Evolutionary conservation across 2,888 invertebrate genomes (phyloP).

Genomic region (Clusia tigrina): DNA sequence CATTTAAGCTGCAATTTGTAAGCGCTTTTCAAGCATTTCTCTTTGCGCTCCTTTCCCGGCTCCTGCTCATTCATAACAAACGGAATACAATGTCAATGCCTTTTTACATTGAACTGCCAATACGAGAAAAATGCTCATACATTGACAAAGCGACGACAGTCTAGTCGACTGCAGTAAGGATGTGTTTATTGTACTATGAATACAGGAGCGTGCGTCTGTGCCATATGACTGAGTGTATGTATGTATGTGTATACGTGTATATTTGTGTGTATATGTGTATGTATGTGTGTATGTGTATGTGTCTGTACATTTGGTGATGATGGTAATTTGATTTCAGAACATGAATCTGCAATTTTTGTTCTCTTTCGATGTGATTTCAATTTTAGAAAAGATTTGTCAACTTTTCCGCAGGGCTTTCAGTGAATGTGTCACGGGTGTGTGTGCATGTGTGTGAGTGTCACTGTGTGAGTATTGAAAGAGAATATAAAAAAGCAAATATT

Average conservation of each 20-base stretch:
- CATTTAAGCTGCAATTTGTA: not conserved
- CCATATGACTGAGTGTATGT: not conserved
- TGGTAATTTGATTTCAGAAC: constrained; percentile 35
- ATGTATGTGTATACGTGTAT: not conserved
- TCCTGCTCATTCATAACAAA: not conserved
- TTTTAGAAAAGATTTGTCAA: not conserved
- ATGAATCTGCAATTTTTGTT: constrained; percentile 24
- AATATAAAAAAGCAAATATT: not conserved
- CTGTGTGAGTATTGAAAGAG: not conserved
- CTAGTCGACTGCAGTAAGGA: not conserved
- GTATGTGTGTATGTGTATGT: constrained; percentile 29
- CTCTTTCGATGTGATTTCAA: constrained; percentile 12
- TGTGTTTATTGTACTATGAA: too few species aligned
- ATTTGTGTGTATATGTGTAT: constrained; percentile 15
- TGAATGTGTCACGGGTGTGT: not conserved
- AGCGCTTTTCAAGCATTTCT: not conserved
- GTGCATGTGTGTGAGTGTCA: not conserved
- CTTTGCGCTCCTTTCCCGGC: not conserved
- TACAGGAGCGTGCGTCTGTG: not conserved
- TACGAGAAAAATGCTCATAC: not conserved
- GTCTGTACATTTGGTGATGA: constrained; percentile 40
- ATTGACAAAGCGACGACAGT: constrained; percentile 6
- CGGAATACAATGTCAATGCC: not conserved
- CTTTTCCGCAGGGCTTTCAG: not conserved
- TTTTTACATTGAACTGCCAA: not conserved